Evolutionary conservation across 2,797 vertebrate species (phyloP).

Genomic region (Spondyliosoma cantharus): DNA sequence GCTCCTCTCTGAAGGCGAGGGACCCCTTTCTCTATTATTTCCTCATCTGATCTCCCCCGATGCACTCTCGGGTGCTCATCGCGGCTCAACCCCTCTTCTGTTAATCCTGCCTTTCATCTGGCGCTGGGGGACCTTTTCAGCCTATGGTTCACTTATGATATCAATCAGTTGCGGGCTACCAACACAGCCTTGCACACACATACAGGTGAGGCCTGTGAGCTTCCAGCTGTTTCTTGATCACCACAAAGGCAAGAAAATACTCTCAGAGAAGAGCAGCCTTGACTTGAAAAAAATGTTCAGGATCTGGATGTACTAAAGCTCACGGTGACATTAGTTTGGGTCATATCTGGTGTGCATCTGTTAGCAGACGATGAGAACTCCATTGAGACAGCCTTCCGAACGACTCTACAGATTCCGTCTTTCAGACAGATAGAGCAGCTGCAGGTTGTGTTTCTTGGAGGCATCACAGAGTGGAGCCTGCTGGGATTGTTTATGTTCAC

Average conservation of each 20-base stretch:
- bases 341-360: neutral
- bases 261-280: conserved; percentile 13
- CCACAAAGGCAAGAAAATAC: conserved; percentile 30
- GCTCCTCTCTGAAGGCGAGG: conserved; percentile 59
- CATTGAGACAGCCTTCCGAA: neutral
- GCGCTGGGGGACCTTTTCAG: conserved; percentile 71
- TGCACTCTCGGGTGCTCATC: conserved; percentile 71
- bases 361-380: neutral
- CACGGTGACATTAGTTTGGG: conserved; percentile 4
- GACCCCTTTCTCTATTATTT: conserved; percentile 78
- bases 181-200: conserved; percentile 46
- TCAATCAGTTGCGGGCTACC: conserved; percentile 68
- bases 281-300: conserved; percentile 34
- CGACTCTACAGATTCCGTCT: conserved; percentile 3
- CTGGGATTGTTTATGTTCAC: conserved; percentile 68
- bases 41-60: conserved; percentile 76
- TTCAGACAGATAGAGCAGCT: conserved; percentile 40
- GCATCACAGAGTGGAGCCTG: conserved; percentile 32
- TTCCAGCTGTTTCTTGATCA: conserved; percentile 20
- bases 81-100: conserved; percentile 70
- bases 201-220: conserved; percentile 37
- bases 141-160: conserved; percentile 74
- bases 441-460: conserved; percentile 42
- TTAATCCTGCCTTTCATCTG: conserved; percentile 81
- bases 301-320: conserved; percentile 6